Conservation (phyloP, 2,113 vertebrate genomes). For the Ascaphus truei region DNA sequence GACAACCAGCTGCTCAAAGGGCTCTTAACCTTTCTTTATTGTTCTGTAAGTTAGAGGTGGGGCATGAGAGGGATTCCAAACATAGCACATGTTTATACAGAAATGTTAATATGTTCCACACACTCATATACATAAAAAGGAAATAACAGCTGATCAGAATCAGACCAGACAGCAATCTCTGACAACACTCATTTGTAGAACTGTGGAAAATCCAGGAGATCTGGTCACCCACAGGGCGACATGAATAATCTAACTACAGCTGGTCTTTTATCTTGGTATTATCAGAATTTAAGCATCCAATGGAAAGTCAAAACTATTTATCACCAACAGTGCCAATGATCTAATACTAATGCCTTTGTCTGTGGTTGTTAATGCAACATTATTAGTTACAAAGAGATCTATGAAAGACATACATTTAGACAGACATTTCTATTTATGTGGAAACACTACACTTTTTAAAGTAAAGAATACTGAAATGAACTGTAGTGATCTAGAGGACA, state of each 20-base stretch:
- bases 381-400: slow-evolving; percentile 26
- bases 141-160: slow-evolving; percentile 78
- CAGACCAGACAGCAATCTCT: slow-evolving; percentile 49
- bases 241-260: slow-evolving; percentile 10
- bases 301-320: slow-evolving; percentile 31
- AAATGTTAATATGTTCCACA: slow-evolving; percentile 79
- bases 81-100: slow-evolving; percentile 65
- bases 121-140: slow-evolving; percentile 74
- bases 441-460: too few species aligned
- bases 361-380: slow-evolving; percentile 8
- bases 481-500: too few species aligned
- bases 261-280: slow-evolving; percentile 17
- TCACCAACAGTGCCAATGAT: slow-evolving; percentile 19
- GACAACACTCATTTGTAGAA: slow-evolving; percentile 27
- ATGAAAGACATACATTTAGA: background rate
- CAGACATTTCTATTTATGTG: background rate
- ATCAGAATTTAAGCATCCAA: background rate
- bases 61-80: slow-evolving; percentile 78
- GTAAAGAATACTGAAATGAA: too few species aligned
- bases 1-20: slow-evolving; percentile 75
- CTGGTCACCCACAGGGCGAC: background rate
- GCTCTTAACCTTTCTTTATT: slow-evolving; percentile 81
- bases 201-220: background rate
- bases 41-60: slow-evolving; percentile 79
- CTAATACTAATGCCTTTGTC: slow-evolving; percentile 33